Evolutionary conservation across 1,140 invertebrate species (phyloP), one percentile per base, ranked within the genome.

Genomic region (Argopecten irradians): DNA sequence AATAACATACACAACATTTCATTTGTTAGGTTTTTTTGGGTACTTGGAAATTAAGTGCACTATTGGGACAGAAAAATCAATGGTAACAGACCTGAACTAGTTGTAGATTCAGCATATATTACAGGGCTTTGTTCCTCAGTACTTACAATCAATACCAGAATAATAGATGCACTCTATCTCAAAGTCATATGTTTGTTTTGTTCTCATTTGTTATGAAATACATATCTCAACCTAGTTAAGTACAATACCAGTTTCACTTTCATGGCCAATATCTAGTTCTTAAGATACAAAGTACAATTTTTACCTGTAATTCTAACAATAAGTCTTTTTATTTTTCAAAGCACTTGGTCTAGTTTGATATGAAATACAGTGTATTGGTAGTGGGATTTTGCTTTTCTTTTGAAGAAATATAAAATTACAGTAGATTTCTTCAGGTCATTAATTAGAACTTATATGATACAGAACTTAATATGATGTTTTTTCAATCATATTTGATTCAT

Each of bases 41-140:
- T 71, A 71, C 55, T 71, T 71, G 28, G 28, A 71, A 71, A 22
- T 71, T 71, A 71, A 71, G 55, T 71, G 55, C 16, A 71, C 55
- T 71, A 71, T 71, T 71, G 55, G 55, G 55, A 71, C 22, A 71
- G 55, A 71, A 11, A 71, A 71, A 71, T 71, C 55, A 71, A 71
- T 71, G 22, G 22, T 71, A 22, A 3, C 55, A 0, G 11, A 5
- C 55, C 7, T 28, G 55, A 71, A 71, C 28, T 71, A 71, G 22
- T 71, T 11, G 22, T 71, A 71, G n/a, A 71, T 71, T 28, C 55
- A 71, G 55, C 55, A n/a, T 16, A 71, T 39, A 39, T 13, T 39
- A n/a, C 22, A 71, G 5, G 28, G 22, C 55, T n/a, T n/a, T n/a
- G 22, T 71, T 8, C n/a, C 16, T 28, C 55, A 3, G 55, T 16